Percentiles rank a stretch among this genome's conserved stretches.
Evolutionary conservation across 2,113 vertebrate genomes (phyloP).

Genomic region (Phaetusa simplex): DNA sequence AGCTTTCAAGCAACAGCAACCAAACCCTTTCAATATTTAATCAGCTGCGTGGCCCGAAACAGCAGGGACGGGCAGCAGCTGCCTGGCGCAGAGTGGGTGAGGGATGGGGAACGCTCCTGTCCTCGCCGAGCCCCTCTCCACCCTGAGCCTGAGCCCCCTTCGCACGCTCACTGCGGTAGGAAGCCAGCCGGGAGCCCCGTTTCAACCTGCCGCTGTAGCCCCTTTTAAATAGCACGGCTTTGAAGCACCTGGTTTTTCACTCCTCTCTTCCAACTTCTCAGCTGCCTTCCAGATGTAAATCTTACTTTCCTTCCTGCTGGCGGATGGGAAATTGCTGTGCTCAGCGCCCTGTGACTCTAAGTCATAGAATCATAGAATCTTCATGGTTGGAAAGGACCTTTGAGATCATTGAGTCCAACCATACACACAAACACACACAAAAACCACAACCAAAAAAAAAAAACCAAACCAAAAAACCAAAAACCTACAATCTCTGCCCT

Average conservation of each 20-base stretch:
- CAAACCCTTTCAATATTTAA: slow-evolving; percentile 59
- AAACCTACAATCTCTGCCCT: too few relatives aligned
- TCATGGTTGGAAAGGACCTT: too few relatives aligned
- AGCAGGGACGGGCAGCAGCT: not conserved
- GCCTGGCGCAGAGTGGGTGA: fast-evolving
- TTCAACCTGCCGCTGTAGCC: not conserved
- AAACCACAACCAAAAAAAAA: too few relatives aligned
- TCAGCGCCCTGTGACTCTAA: not conserved
- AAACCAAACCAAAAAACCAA: too few relatives aligned
- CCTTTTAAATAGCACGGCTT: not conserved
- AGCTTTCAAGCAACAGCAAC: slow-evolving; percentile 38
- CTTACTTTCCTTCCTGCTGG: not conserved
- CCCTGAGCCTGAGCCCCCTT: not conserved
- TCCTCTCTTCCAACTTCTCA: not conserved
- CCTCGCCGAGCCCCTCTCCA: not conserved
- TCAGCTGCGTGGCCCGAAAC: slow-evolving; percentile 32
- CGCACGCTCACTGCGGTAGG: not conserved
- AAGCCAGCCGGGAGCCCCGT: not conserved
- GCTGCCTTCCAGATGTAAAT: not conserved
- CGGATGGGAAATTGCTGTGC: not conserved
- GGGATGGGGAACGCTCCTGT: not conserved
- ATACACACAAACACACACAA: too few relatives aligned
- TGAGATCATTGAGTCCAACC: too few relatives aligned
- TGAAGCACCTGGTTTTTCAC: not conserved
- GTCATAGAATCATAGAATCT: not conserved